Conservation (phyloP, 2,888 invertebrate species). For the Oligia latruncula region DNA sequence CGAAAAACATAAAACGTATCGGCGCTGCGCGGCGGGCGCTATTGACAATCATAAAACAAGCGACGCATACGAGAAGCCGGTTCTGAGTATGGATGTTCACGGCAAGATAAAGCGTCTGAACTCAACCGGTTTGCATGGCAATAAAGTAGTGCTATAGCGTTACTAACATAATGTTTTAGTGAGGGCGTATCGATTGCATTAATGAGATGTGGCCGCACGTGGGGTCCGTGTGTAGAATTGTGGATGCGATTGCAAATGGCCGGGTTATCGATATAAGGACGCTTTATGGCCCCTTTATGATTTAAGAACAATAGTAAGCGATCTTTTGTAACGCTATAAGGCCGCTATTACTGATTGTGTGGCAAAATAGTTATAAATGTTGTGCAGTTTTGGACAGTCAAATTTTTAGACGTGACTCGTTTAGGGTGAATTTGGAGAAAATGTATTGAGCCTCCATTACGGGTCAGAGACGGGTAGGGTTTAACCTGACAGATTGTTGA, state of each 20-base stretch:
- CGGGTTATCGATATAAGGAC: constrained; percentile 79
- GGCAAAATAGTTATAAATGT: constrained; percentile 65
- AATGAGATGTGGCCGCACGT: constrained; percentile 88
- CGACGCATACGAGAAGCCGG: constrained; percentile 61
- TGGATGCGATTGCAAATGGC: constrained; percentile 80
- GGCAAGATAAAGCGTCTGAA: constrained; percentile 69
- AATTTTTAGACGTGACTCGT: constrained; percentile 62
- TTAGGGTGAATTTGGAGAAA: constrained; percentile 55
- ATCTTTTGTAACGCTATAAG: constrained; percentile 77
- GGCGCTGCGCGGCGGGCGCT: constrained; percentile 41
- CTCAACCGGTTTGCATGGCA: constrained; percentile 75
- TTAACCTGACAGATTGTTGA: constrained; percentile 73
- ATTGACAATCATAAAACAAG: constrained; percentile 64
- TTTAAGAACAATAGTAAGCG: constrained; percentile 83
- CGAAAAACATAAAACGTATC: constrained; percentile 65
- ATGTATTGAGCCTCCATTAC: constrained; percentile 65
- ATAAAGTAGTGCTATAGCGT: constrained; percentile 82
- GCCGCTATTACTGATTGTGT: constrained; percentile 68
- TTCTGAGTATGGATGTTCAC: constrained; percentile 68
- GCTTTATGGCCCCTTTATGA: constrained; percentile 82
- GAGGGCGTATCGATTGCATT: constrained; percentile 88
- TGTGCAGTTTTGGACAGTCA: constrained; percentile 67
- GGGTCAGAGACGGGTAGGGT: constrained; percentile 58
- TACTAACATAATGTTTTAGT: constrained; percentile 84
- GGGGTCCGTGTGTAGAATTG: constrained; percentile 85